Conservation (phyloP, 37 sponge, comb jelly and placozoan species). For the Ephydatia muelleri region DNA sequence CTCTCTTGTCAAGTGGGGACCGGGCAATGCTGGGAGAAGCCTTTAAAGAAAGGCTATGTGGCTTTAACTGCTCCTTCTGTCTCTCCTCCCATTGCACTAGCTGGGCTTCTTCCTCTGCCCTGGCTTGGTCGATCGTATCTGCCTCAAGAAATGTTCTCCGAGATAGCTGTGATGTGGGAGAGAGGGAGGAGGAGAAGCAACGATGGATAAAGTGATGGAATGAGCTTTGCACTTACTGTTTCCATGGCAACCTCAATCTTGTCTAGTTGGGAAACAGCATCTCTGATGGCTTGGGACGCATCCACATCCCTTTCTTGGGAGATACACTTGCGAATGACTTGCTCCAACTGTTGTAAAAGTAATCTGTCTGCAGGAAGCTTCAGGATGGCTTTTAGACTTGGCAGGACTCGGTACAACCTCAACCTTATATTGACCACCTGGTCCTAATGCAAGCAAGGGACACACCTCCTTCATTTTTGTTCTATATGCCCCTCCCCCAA, state of each 20-base stretch:
- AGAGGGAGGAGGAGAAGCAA: no score
- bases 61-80: slow-evolving; percentile 11
- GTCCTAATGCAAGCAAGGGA: slow-evolving; percentile 38
- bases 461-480: background rate
- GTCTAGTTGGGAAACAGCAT: slow-evolving; percentile 68
- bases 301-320: slow-evolving; percentile 74
- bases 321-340: slow-evolving; percentile 34
- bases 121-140: slow-evolving; percentile 65
- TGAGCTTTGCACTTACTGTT: slow-evolving; percentile 42
- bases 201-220: no score
- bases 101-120: slow-evolving; percentile 66
- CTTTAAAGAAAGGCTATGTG: no score
- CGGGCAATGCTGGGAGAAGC: no score
- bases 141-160: slow-evolving; percentile 74
- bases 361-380: slow-evolving; percentile 63
- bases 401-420: slow-evolving; percentile 49
- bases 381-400: slow-evolving; percentile 56
- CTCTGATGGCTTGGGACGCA: slow-evolving; percentile 34
- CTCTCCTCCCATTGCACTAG: slow-evolving; percentile 35
- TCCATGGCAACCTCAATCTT: slow-evolving; percentile 68
- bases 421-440: slow-evolving; percentile 61
- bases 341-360: slow-evolving; percentile 59
- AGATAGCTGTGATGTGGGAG: slow-evolving; percentile 15
- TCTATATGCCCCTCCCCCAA: background rate
- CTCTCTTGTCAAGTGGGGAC: no score